A percentile compares a stretch with the other conserved stretches of the same genome.
Conservation (phyloP, 1,140 invertebrate genomes). For the Drosophila arawakana region DNA sequence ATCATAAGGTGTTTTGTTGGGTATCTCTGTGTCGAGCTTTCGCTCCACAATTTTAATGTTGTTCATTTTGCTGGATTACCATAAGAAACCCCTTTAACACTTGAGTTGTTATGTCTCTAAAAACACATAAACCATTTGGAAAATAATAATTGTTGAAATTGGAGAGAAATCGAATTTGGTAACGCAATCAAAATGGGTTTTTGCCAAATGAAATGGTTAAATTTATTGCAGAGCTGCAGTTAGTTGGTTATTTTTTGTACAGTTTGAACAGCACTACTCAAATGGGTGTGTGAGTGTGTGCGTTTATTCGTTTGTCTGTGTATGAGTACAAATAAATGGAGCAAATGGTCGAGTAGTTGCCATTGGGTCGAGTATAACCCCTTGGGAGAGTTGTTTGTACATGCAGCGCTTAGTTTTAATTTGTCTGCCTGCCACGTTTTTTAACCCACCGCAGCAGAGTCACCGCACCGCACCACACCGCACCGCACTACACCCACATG, state of each 20-base stretch:
- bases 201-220: constrained; percentile 43
- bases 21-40: background rate
- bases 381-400: constrained; percentile 64
- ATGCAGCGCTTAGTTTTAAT: constrained; percentile 80
- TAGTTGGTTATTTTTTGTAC: constrained; percentile 43
- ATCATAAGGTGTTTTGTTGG: background rate
- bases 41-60: background rate
- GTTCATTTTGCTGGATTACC: constrained; percentile 3
- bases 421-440: constrained; percentile 69
- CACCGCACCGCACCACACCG: background rate
- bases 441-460: constrained; percentile 16
- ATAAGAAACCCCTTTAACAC: constrained; percentile 5
- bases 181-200: constrained; percentile 23
- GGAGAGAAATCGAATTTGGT: constrained; percentile 21
- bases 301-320: constrained; percentile 12
- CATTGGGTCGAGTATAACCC: constrained; percentile 69
- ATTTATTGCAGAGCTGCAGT: constrained; percentile 41
- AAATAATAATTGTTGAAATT: constrained; percentile 15
- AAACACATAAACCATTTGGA: constrained; percentile 4
- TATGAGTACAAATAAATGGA: constrained; percentile 69
- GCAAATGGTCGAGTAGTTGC: constrained; percentile 78
- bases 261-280: constrained; percentile 65
- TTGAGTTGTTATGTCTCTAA: constrained; percentile 7
- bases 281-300: constrained; percentile 35
- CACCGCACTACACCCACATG: background rate